These are phyloP conservation scores for Parotocinclus haroldoi DNA, from an alignment of 2,797 vertebrate genomes.

Conservation along the genomic window DNA sequence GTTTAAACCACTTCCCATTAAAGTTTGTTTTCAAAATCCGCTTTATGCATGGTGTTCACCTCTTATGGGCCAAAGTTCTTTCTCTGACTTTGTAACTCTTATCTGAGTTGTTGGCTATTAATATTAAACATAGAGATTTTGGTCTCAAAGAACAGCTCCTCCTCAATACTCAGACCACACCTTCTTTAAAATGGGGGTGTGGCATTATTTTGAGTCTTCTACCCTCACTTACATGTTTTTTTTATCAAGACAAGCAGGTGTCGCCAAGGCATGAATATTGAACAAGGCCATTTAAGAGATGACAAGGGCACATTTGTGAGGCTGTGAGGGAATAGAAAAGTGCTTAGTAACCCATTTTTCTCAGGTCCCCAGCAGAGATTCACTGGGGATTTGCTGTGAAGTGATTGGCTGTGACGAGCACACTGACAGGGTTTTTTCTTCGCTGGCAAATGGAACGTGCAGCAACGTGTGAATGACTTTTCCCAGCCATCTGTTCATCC, in stretches of 20 bases:
- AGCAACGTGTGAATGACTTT: conserved; percentile 56
- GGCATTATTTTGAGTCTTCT: conserved; percentile 19
- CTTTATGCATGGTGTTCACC: too few relatives aligned
- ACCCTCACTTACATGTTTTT: conserved; percentile 18
- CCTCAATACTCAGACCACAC: not conserved
- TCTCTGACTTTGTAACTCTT: not conserved
- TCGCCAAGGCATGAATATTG: conserved; percentile 52
- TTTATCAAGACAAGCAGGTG: conserved; percentile 46
- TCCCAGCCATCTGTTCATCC: conserved; percentile 52
- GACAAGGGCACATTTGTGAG: conserved; percentile 56
- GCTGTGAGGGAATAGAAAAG: conserved; percentile 45
- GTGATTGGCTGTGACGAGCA: conserved; percentile 50
- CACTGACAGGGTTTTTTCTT: conserved; percentile 51
- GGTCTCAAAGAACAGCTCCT: not conserved
- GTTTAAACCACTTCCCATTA: conserved; percentile 11
- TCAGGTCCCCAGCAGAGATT: conserved; percentile 38
- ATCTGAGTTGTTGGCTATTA: too few relatives aligned
- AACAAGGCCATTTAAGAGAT: conserved; percentile 51
- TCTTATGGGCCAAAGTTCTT: conserved; percentile 7
- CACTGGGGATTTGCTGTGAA: conserved; percentile 43
- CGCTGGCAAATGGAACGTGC: conserved; percentile 44
- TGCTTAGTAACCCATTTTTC: conserved; percentile 57
- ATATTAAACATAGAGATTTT: not conserved
- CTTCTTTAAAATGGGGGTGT: not conserved
- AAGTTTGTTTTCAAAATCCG: too few relatives aligned